Conservation (phyloP, 2,888 invertebrate species). For the Congeria kusceri region DNA sequence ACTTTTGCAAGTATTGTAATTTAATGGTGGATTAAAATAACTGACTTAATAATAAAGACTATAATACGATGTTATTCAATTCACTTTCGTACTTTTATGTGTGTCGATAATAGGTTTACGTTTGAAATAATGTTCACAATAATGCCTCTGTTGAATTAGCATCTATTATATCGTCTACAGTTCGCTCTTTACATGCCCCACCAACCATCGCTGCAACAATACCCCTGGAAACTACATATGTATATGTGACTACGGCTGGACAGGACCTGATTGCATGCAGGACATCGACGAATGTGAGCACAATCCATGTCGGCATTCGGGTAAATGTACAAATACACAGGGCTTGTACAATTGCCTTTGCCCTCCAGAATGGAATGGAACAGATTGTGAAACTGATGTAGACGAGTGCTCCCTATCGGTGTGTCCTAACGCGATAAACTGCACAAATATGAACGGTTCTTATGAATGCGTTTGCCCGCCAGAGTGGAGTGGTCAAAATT, state of each 20-base stretch:
- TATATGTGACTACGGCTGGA: background rate
- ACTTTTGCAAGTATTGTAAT: no score
- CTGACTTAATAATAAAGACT: no score
- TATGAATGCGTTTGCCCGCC: background rate
- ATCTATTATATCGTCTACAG: no score
- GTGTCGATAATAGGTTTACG: no score
- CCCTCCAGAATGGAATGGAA: background rate
- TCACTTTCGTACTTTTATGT: no score
- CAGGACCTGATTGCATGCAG: background rate
- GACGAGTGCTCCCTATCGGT: slow-evolving; percentile 3
- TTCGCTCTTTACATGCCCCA: background rate
- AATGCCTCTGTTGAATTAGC: no score
- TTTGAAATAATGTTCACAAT: no score
- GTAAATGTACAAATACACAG: background rate
- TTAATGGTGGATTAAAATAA: no score
- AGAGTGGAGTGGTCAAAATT: background rate
- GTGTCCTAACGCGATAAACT: background rate
- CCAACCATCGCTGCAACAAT: background rate
- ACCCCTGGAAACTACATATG: slow-evolving; percentile 1
- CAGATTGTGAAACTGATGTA: slow-evolving; percentile 3
- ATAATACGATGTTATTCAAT: no score
- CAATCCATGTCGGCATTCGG: no score
- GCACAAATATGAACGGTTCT: background rate
- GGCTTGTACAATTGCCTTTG: slow-evolving; percentile 11
- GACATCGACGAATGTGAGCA: slow-evolving; percentile 10